Evolutionary conservation across 2,797 vertebrate genomes (phyloP), one percentile per base, ranked within the genome.

Genomic region (Tokudaia muenninki): DNA sequence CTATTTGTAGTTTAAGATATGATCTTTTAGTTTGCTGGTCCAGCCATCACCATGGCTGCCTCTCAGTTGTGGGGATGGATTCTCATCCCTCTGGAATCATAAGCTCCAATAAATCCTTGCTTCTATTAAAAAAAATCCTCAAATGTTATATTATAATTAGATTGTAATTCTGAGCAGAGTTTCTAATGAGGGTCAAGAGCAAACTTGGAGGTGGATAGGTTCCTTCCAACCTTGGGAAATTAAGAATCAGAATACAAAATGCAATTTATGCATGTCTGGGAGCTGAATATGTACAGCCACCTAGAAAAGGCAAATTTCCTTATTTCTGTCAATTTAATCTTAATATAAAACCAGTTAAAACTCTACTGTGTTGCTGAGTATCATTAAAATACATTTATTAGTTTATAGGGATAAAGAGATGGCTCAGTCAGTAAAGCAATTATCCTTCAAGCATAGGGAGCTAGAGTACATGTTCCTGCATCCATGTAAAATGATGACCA

Each of bases 101-200:
- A 86, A 84, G 31, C 12, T 21, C 47, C 47, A 67, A n/a, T 24
- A 24, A 47, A 52, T 17, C 11, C 41, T 50, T 70, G 31, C 65
- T 67, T 86, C 63, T 52, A 16, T 65, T 31, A 13, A 50, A 70
- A 63, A 44, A 86, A 65, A 13, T 2, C 19, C 4, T 0, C 11
- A 67, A 84, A 94, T 94, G 83, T 61, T 82, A 80, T 77, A 72
- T 50, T 95, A 37, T 94, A 96, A 96, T 96, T 97, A 97, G 94
- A 90, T 86, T 97, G 44, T 97, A 97, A 97, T 97, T 97, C 90
- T 95, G 79, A 96, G 44, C 22, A 83, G 90, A 90, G 50, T 50
- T 94, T 97, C 74, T 77, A 59, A 61, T 95, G 92, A 94, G 94
- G 96, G 91, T 96, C 95, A 97, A 94, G 72, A 97, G 61, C 84